Conservation (phyloP, 2,888 invertebrate genomes). For the Periphyllus acericola region DNA sequence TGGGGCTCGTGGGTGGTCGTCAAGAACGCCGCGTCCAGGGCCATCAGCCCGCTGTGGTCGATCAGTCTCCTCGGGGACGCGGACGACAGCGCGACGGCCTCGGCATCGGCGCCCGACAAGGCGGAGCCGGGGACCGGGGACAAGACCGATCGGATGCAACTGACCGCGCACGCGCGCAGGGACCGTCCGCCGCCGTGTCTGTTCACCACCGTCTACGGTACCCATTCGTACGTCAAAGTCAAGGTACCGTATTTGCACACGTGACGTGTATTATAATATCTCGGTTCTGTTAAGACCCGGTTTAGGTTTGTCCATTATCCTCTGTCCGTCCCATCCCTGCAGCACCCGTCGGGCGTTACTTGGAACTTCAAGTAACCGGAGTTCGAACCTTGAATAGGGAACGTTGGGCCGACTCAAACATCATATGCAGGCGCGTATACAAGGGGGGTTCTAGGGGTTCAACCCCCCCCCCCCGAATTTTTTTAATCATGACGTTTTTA, state of each 20-base stretch:
- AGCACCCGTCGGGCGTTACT: too few species aligned
- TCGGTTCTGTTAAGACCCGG: too few species aligned
- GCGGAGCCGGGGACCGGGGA: neutral
- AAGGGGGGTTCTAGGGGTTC: too few species aligned
- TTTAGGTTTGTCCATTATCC: too few species aligned
- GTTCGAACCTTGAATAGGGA: too few species aligned
- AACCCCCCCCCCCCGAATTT: too few species aligned
- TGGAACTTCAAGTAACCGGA: too few species aligned
- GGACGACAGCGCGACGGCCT: neutral
- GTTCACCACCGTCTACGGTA: constrained; percentile 72
- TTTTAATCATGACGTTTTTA: too few species aligned
- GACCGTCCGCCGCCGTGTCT: constrained; percentile 74
- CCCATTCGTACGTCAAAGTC: constrained; percentile 75
- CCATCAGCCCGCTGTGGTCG: constrained; percentile 63
- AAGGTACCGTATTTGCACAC: constrained; percentile 69
- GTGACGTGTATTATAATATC: too few species aligned
- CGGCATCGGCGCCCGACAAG: neutral
- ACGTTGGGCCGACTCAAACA: too few species aligned
- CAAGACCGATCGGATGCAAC: neutral
- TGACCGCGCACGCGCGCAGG: constrained; percentile 65
- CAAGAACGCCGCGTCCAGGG: constrained; percentile 69
- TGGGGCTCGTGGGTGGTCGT: constrained; percentile 70
- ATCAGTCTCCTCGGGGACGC: neutral
- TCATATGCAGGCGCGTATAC: too few species aligned
- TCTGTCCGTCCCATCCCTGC: too few species aligned